These are phyloP conservation scores for Drosophila differens DNA, from an alignment of 2,888 invertebrate genomes.

Conservation along the genomic window DNA sequence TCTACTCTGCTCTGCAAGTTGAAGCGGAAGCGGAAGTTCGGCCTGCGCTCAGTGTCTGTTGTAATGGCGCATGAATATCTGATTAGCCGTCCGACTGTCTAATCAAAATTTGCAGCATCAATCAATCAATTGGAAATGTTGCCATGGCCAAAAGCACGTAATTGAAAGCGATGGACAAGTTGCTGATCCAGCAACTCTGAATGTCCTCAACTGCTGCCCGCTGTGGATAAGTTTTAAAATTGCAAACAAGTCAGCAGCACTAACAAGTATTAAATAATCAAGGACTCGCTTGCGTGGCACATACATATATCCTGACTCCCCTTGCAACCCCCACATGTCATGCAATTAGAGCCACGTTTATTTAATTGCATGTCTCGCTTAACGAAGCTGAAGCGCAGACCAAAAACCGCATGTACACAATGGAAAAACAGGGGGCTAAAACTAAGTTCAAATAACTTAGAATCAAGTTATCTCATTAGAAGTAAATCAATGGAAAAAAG, in stretches of 20 bases:
- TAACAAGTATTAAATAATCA: slow-evolving; percentile 8
- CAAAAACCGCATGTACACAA: background rate
- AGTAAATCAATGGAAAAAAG: background rate
- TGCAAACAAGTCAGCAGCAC: slow-evolving; percentile 2
- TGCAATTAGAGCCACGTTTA: slow-evolving; percentile 6
- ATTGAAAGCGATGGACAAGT: slow-evolving; percentile 54
- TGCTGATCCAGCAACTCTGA: slow-evolving; percentile 8
- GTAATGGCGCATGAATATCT: slow-evolving; percentile 75
- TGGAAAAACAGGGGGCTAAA: background rate
- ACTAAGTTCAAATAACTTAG: background rate
- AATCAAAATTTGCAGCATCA: slow-evolving; percentile 73
- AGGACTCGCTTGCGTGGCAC: slow-evolving; percentile 1
- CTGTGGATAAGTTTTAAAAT: slow-evolving; percentile 2
- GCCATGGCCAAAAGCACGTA: slow-evolving; percentile 43
- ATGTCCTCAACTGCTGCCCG: background rate
- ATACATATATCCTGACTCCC: background rate
- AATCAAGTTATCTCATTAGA: background rate
- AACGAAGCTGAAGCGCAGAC: background rate
- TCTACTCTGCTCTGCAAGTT: slow-evolving; percentile 30
- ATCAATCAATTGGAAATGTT: slow-evolving; percentile 81
- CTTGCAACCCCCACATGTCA: slow-evolving; percentile 1
- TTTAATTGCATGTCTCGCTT: slow-evolving; percentile 6
- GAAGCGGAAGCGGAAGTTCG: slow-evolving; percentile 50
- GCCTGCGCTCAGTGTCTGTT: slow-evolving; percentile 30
- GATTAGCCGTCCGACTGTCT: slow-evolving; percentile 64